Evolutionary conservation across 92 coral and sea anemone species (phyloP).

Genomic region (Isaurus tuberculatus): DNA sequence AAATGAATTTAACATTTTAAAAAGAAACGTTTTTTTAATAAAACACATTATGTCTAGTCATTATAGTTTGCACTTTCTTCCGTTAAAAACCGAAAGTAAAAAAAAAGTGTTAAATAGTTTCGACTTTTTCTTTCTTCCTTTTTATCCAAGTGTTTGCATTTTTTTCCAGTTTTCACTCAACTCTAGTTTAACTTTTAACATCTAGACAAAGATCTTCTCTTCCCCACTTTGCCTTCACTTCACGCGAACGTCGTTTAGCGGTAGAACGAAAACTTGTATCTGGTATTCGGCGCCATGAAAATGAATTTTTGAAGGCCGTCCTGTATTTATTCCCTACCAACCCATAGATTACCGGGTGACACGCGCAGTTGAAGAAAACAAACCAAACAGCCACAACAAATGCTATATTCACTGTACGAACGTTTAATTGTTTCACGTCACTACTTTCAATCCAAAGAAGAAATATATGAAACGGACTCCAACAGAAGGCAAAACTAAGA

Average conservation of each 20-base stretch:
- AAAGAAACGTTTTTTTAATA: no score
- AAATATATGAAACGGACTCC: constrained; percentile 63
- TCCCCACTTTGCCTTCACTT: constrained; percentile 2
- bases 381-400: constrained; percentile 57
- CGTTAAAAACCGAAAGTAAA: no score
- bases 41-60: no score
- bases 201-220: background rate
- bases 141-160: no score
- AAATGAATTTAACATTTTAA: no score
- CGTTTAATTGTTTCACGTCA: background rate
- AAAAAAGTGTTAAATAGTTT: no score
- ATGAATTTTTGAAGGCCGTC: constrained; percentile 62
- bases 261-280: constrained; percentile 9
- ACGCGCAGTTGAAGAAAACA: constrained; percentile 63
- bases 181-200: no score
- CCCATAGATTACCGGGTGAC: constrained; percentile 83
- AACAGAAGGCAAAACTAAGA: constrained; percentile 58
- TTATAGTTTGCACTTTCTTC: no score
- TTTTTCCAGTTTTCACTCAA: no score
- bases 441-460: constrained; percentile 54
- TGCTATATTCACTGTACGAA: constrained; percentile 46
- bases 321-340: constrained; percentile 77
- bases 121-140: no score
- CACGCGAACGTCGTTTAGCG: background rate
- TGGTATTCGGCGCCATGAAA: constrained; percentile 48